Evolutionary conservation across 2,888 invertebrate species (phyloP).

Genomic region (Caradrina kadenii): DNA sequence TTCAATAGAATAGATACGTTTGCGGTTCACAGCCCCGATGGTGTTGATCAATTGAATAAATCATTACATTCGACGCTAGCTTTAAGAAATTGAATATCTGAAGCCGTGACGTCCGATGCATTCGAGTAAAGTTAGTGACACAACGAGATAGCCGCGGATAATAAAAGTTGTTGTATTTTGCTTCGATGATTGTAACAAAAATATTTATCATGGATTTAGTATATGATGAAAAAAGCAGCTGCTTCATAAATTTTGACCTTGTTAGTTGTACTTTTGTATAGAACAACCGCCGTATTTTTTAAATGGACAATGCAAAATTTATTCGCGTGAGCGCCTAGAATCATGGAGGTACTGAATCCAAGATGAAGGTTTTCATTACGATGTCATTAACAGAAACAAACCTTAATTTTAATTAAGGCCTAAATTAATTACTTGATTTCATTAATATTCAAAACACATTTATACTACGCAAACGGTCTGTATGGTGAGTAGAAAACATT

Average conservation of each 20-base stretch:
- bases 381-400: no score
- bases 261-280: no score
- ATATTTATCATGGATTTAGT: no score
- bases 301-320: no score
- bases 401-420: no score
- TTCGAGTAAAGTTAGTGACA: constrained; percentile 68
- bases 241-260: no score
- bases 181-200: background rate
- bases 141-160: constrained; percentile 55
- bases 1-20: constrained; percentile 12
- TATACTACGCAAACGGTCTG: constrained; percentile 16
- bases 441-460: background rate
- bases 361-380: no score
- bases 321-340: no score
- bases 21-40: constrained; percentile 43
- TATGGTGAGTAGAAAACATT: constrained; percentile 22
- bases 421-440: no score
- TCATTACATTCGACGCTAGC: constrained; percentile 73
- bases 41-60: constrained; percentile 73
- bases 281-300: no score
- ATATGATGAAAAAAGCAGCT: no score
- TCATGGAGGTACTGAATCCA: no score
- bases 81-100: constrained; percentile 78
- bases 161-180: background rate
- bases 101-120: constrained; percentile 76